Conservation (phyloP, 2,113 vertebrate species). For the Caretta caretta region DNA sequence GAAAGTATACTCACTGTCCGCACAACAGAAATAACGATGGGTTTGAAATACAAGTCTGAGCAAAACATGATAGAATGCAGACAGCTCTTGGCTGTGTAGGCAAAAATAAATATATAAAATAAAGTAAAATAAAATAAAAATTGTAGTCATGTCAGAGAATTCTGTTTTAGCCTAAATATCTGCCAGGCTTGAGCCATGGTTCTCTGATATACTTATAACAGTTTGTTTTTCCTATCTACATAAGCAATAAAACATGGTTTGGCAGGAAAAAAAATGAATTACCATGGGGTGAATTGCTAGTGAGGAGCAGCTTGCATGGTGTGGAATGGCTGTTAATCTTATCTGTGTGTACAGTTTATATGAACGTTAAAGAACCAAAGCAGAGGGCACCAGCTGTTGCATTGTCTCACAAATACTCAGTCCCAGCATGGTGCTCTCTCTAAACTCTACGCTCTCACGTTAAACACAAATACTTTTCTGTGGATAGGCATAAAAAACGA, state of each 20-base stretch:
- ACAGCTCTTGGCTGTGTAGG: not conserved
- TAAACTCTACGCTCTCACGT: not conserved
- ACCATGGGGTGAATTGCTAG: not conserved
- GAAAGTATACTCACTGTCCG: not conserved
- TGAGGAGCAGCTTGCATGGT: fast-evolving
- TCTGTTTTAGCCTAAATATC: constrained; percentile 17
- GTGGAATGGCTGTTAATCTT: not conserved
- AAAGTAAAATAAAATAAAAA: not conserved
- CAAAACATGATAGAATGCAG: not conserved
- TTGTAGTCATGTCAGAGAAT: constrained; percentile 40
- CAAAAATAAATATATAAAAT: not conserved
- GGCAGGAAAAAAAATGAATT: constrained; percentile 1
- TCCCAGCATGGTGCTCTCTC: not conserved
- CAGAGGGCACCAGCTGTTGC: fast-evolving
- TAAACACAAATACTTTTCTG: not conserved
- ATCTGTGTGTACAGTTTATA: not conserved
- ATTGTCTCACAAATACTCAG: not conserved
- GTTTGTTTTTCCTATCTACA: constrained; percentile 60
- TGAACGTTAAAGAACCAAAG: not conserved
- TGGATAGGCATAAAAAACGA: not conserved
- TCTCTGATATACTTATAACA: not conserved
- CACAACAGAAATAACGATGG: fast-evolving
- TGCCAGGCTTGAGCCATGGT: not conserved
- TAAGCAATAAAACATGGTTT: not conserved
- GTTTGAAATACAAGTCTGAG: not conserved